Evolutionary conservation across 2,797 vertebrate genomes (phyloP).

Genomic region (Tamandua tetradactyla): DNA sequence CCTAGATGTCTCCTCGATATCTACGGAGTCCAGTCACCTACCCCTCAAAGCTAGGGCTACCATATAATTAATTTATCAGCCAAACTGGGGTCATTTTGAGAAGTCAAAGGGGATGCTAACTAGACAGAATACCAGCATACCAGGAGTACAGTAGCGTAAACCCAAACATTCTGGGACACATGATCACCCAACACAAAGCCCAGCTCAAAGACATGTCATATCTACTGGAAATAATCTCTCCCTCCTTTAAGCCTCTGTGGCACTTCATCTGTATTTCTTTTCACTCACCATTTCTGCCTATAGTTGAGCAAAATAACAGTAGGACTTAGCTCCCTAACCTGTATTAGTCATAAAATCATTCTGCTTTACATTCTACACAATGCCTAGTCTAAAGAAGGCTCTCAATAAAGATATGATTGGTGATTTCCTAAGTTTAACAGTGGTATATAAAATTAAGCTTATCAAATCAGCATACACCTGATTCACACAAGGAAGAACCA

Average conservation of each 20-base stretch:
- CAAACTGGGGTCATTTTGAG: neutral
- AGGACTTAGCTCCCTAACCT: neutral
- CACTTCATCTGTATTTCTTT: neutral
- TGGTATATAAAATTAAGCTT: neutral
- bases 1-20: neutral
- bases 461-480: neutral
- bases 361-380: neutral
- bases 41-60: neutral
- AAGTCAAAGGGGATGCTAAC: neutral
- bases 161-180: neutral
- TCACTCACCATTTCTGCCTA: neutral
- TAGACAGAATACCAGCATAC: neutral
- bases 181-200: neutral
- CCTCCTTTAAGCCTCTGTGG: neutral
- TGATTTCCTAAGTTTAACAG: neutral
- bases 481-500: neutral
- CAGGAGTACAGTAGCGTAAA: neutral
- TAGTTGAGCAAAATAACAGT: neutral
- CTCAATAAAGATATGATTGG: neutral
- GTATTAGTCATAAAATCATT: neutral
- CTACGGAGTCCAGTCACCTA: neutral
- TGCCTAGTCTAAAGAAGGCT: neutral
- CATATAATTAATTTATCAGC: neutral
- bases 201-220: neutral
- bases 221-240: neutral